Evolutionary conservation across 2,888 invertebrate species (phyloP).

Genomic region (Trissoscelio sp.): DNA sequence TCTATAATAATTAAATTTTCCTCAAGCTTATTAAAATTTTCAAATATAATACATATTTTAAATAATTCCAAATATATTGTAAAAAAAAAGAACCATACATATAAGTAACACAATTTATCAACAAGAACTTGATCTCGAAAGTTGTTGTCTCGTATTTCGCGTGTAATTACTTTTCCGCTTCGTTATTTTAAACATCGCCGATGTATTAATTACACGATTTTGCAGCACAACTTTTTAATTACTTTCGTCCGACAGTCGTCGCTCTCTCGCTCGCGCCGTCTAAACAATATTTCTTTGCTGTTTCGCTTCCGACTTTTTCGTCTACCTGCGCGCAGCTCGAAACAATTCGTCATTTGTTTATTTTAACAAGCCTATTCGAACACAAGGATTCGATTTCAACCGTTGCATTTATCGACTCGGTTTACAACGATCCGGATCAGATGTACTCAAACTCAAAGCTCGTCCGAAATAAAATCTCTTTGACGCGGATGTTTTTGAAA

Average conservation of each 20-base stretch:
- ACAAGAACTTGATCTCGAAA: no score
- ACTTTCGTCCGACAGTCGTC: not conserved
- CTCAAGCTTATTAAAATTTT: no score
- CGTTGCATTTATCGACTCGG: constrained; percentile 42
- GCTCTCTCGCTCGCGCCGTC: not conserved
- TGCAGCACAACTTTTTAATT: constrained; percentile 12
- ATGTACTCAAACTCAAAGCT: constrained; percentile 43
- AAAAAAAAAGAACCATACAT: no score
- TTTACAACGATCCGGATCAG: constrained; percentile 53
- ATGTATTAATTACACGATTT: constrained; percentile 14
- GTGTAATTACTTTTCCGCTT: constrained; percentile 15
- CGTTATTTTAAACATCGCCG: constrained; percentile 9
- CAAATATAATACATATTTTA: no score
- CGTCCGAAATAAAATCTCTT: constrained; percentile 43
- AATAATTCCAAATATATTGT: no score
- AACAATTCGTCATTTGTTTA: constrained; percentile 53
- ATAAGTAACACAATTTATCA: no score
- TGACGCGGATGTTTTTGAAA: constrained; percentile 40
- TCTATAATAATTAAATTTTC: no score
- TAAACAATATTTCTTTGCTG: constrained; percentile 8
- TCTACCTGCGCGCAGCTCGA: not conserved
- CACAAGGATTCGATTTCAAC: constrained; percentile 41
- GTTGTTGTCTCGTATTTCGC: not conserved
- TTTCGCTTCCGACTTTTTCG: constrained; percentile 7
- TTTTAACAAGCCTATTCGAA: constrained; percentile 35